Conservation (phyloP, 2,113 vertebrate species). For the Oreocharis arfaki region DNA sequence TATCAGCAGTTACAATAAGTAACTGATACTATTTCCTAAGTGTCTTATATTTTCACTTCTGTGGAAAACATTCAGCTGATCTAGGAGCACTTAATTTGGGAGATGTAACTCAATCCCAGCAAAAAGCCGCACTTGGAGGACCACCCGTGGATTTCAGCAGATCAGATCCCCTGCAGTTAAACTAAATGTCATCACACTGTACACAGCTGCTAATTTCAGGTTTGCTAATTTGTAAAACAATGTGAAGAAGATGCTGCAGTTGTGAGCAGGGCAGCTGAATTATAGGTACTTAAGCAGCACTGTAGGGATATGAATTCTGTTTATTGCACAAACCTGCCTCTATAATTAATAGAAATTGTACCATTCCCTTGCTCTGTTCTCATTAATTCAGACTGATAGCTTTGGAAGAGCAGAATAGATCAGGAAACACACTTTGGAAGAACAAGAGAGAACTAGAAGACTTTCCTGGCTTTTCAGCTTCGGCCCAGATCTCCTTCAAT, state of each 20-base stretch:
- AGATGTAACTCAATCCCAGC: background rate
- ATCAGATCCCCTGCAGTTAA: background rate
- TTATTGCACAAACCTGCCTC: constrained; percentile 17
- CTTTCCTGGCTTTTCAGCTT: background rate
- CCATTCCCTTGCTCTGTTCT: background rate
- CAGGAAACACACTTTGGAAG: background rate
- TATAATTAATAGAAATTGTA: constrained; percentile 47
- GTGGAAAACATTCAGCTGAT: background rate
- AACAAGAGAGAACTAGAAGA: background rate
- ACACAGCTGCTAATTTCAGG: background rate
- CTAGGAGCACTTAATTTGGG: background rate
- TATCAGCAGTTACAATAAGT: background rate
- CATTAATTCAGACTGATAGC: constrained; percentile 36
- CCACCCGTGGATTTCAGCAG: background rate
- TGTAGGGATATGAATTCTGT: constrained; percentile 37
- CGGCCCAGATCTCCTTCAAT: background rate
- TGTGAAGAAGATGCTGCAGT: background rate
- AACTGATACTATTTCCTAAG: background rate
- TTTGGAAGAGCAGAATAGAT: background rate
- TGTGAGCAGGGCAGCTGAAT: constrained; percentile 9
- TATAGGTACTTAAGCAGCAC: constrained; percentile 38
- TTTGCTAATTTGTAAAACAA: constrained; percentile 41
- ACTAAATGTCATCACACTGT: background rate
- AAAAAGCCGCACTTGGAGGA: background rate
- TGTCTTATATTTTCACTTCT: background rate